These are phyloP conservation scores for Lacerta agilis DNA, from an alignment of 2,797 vertebrate species.

Conservation along the genomic window DNA sequence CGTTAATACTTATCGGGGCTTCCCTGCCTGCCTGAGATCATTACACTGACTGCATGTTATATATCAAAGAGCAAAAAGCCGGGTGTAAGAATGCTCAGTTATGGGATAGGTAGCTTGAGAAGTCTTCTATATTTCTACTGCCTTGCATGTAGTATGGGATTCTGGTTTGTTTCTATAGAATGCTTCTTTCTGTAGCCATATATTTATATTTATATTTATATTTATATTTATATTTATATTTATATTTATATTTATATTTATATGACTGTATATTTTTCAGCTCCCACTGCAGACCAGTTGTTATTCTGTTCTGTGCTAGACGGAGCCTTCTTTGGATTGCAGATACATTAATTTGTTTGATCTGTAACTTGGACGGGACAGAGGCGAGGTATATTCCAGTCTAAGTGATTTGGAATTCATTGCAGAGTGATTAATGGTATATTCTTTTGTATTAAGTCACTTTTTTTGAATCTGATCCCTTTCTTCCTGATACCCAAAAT, in stretches of 20 bases:
- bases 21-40: too few species aligned
- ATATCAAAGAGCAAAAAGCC: not conserved
- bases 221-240: too few species aligned
- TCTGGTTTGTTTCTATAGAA: not conserved
- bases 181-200: not conserved
- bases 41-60: not conserved
- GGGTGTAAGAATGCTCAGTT: not conserved
- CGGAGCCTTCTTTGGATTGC: too few species aligned
- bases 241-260: too few species aligned
- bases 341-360: too few species aligned
- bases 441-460: not conserved
- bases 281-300: not conserved
- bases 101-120: not conserved
- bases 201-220: not conserved
- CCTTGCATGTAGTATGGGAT: not conserved
- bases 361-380: too few species aligned
- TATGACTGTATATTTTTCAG: not conserved
- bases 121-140: not conserved
- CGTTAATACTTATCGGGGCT: too few species aligned
- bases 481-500: not conserved
- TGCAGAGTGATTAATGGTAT: too few species aligned
- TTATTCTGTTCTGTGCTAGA: not conserved
- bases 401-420: too few species aligned
- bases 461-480: not conserved
- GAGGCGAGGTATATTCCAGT: too few species aligned